Conservation (phyloP, 2,888 invertebrate genomes). For the Fragum fragum region DNA sequence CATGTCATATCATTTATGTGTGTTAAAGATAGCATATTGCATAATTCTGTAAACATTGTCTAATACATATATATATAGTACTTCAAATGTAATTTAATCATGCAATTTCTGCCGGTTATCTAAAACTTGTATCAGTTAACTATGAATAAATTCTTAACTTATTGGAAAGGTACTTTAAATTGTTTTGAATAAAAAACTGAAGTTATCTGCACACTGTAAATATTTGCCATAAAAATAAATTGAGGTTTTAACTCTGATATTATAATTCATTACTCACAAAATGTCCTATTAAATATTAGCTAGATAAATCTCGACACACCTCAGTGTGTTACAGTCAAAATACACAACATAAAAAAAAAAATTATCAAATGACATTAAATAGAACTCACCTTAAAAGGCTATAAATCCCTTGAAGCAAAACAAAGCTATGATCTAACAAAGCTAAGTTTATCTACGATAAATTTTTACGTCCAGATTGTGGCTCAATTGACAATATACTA, state of each 20-base stretch:
- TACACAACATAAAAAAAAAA: slow-evolving; percentile 9
- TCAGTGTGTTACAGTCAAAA: slow-evolving; percentile 18
- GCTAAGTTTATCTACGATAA: slow-evolving; percentile 2
- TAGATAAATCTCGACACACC: slow-evolving; percentile 7
- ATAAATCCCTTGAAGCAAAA: slow-evolving; percentile 25
- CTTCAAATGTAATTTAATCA: background rate
- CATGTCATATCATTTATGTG: too few species aligned
- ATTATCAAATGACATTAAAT: slow-evolving; percentile 13
- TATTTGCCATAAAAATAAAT: too few species aligned
- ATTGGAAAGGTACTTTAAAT: too few species aligned
- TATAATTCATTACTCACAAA: too few species aligned
- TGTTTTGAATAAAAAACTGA: too few species aligned
- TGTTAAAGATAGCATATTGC: background rate
- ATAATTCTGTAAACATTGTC: background rate
- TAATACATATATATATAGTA: background rate
- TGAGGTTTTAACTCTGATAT: too few species aligned
- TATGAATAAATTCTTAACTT: background rate
- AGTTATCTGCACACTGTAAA: too few species aligned
- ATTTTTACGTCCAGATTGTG: slow-evolving; percentile 14
- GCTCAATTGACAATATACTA: slow-evolving; percentile 15
- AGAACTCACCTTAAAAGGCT: slow-evolving; percentile 20
- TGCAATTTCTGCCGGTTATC: background rate
- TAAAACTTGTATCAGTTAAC: background rate
- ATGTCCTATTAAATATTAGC: background rate
- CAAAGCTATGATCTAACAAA: slow-evolving; percentile 10